Conservation (phyloP, 2,113 vertebrate genomes). For the Tylochromis polylepis region DNA sequence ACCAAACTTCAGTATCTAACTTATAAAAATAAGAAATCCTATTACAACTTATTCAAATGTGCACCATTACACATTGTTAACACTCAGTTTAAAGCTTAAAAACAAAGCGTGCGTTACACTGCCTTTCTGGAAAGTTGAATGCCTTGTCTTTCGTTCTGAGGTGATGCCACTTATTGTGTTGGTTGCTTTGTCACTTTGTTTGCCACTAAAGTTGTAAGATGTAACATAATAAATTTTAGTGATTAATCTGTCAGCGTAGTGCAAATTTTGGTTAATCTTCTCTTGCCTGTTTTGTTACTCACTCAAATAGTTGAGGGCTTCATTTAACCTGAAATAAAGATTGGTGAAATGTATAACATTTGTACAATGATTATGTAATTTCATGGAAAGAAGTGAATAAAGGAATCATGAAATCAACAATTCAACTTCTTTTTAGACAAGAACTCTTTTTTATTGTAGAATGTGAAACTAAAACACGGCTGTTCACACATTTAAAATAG, state of each 20-base stretch:
- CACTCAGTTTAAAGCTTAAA: neutral
- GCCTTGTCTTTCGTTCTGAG: neutral
- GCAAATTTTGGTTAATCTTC: neutral
- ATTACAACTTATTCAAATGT: neutral
- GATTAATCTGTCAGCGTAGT: neutral
- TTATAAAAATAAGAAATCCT: neutral
- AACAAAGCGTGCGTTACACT: neutral
- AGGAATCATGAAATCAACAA: neutral
- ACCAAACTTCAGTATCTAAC: neutral
- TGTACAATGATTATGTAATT: neutral
- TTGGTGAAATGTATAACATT: neutral
- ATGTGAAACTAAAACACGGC: conserved; percentile 5
- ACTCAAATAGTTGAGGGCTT: neutral
- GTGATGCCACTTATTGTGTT: neutral
- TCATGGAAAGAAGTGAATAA: neutral
- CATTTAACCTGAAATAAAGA: neutral
- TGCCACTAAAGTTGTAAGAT: neutral
- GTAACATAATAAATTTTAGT: neutral
- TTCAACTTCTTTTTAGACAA: neutral
- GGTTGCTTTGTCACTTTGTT: neutral
- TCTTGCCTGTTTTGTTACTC: neutral
- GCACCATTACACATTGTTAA: neutral
- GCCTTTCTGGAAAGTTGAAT: neutral
- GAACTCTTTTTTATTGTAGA: neutral
- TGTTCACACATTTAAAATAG: conserved; percentile 12